Conservation (phyloP, 2,113 vertebrate species). For the Furnarius figulus region DNA sequence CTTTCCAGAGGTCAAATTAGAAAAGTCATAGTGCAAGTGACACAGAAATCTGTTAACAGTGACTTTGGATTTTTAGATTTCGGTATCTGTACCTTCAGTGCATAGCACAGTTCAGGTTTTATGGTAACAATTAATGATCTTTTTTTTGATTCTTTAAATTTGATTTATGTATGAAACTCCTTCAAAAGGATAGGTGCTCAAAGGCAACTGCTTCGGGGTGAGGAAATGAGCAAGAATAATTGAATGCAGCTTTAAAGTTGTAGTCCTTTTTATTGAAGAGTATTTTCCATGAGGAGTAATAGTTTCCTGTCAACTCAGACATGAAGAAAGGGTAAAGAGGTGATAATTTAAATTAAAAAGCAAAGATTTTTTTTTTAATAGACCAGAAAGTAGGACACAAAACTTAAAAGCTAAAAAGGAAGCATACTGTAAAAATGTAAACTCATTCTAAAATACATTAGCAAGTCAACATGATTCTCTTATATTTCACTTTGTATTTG, state of each 20-base stretch:
- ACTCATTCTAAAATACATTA: background rate
- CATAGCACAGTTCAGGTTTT: background rate
- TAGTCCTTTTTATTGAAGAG: background rate
- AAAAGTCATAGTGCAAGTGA: background rate
- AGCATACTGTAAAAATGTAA: background rate
- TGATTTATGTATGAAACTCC: background rate
- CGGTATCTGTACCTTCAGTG: background rate
- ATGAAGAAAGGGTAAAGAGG: background rate
- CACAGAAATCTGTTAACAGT: background rate
- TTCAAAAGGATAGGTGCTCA: background rate
- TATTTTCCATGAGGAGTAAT: background rate
- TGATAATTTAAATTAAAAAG: constrained; percentile 18
- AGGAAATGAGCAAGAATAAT: background rate
- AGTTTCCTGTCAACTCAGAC: background rate
- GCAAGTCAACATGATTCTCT: background rate
- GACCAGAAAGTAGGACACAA: background rate
- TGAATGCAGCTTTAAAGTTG: background rate
- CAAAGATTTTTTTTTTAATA: background rate
- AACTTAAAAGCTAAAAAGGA: background rate
- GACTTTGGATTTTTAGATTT: background rate
- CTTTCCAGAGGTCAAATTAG: background rate
- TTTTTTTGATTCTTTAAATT: background rate
- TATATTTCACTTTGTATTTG: background rate
- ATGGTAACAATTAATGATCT: background rate
- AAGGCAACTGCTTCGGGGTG: background rate